phyloP scores from a whole-genome alignment of 2,113 vertebrate species.

The Trematocara variabile region DNA sequence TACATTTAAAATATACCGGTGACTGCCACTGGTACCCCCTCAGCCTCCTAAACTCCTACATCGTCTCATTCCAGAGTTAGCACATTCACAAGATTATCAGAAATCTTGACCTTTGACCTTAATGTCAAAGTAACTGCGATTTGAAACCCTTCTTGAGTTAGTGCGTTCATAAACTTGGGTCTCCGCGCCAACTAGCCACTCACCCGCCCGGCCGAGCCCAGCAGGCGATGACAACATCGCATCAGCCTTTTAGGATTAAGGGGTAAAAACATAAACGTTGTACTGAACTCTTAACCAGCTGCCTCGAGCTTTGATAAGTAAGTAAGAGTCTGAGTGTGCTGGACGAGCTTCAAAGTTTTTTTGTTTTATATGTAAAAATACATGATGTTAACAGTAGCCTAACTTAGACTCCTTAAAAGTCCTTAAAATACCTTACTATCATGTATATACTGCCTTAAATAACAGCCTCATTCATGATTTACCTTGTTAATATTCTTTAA shows the following conservation, averaged over 20 bases:
- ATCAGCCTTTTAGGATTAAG: neutral
- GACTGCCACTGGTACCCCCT: neutral
- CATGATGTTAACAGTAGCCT: rapidly evolving
- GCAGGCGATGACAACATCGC: neutral
- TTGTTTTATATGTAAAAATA: rapidly evolving
- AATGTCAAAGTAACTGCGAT: neutral
- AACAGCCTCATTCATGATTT: neutral
- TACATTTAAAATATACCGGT: rapidly evolving
- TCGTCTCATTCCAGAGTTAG: neutral
- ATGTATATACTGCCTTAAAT: neutral
- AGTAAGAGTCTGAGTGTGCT: neutral
- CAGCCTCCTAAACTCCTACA: neutral
- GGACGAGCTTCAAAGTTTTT: neutral
- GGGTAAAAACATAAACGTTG: rapidly evolving
- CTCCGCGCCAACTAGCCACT: neutral
- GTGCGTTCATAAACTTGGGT: neutral
- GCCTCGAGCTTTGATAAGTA: neutral
- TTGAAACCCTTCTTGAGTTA: neutral
- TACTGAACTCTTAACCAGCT: neutral
- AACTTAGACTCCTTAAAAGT: neutral
- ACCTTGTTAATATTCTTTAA: neutral
- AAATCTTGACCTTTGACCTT: neutral
- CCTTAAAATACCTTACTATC: neutral
- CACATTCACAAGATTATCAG: rapidly evolving
- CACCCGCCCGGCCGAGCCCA: neutral